Evolutionary conservation across 2,113 vertebrate species (phyloP).

Genomic region (Sula dactylatra): DNA sequence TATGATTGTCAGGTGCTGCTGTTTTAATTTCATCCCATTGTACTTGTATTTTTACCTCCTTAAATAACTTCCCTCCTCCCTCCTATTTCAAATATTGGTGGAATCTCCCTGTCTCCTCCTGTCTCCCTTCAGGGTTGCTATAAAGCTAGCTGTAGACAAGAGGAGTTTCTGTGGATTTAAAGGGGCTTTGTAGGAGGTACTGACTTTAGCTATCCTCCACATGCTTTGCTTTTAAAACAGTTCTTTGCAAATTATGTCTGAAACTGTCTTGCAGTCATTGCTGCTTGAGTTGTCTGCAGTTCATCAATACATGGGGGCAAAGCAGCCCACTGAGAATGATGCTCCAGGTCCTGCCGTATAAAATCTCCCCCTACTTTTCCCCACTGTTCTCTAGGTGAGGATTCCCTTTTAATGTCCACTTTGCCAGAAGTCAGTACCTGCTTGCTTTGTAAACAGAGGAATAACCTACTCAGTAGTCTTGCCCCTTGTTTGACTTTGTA

Average conservation of each 20-base stretch:
- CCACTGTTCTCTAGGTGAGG: background rate
- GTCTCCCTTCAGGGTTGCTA: background rate
- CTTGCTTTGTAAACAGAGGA: conserved; percentile 40
- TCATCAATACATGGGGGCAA: background rate
- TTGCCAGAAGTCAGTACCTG: conserved; percentile 13
- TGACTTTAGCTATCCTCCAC: background rate
- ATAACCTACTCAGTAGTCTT: background rate
- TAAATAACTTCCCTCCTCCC: background rate
- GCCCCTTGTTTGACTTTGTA: conserved; percentile 48
- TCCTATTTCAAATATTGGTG: background rate
- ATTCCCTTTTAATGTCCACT: background rate
- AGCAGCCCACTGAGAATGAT: background rate
- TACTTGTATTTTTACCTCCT: background rate
- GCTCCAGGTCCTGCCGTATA: background rate
- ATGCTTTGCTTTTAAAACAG: background rate
- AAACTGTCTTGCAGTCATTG: background rate
- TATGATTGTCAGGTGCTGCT: background rate
- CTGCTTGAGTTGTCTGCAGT: background rate
- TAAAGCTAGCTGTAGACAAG: background rate
- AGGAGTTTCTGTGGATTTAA: background rate
- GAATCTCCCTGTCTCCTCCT: background rate
- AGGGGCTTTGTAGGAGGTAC: background rate
- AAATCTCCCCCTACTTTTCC: background rate
- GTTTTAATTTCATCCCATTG: background rate
- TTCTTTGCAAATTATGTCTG: background rate